Evolutionary conservation across 1,140 invertebrate genomes (phyloP).

Genomic region (Dryas iulia): DNA sequence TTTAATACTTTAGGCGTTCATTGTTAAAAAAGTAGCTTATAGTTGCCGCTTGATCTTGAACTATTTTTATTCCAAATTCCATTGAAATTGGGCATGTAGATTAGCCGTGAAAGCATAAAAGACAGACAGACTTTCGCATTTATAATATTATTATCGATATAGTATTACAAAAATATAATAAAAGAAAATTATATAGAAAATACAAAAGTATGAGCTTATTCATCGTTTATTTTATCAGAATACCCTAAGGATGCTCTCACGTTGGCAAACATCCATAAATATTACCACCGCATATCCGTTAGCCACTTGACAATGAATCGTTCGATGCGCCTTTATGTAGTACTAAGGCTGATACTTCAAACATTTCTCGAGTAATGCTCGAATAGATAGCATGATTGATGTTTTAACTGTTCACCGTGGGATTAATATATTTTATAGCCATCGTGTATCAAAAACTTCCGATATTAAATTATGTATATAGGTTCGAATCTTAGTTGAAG

Average conservation of each 20-base stretch:
- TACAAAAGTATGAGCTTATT: no score
- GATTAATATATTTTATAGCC: not conserved
- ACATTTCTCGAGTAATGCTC: slow-evolving; percentile 21
- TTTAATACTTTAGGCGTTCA: no score
- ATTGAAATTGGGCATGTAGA: no score
- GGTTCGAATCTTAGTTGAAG: no score
- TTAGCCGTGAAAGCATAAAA: no score
- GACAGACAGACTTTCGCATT: no score
- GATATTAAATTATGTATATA: not conserved
- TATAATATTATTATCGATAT: no score
- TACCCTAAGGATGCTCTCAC: slow-evolving; percentile 21
- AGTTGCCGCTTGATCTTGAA: no score
- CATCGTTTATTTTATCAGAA: slow-evolving; percentile 16
- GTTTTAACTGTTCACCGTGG: not conserved
- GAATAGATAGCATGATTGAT: slow-evolving; percentile 10
- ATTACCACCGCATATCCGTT: slow-evolving; percentile 17
- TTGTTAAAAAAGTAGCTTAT: no score
- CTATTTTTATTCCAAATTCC: no score
- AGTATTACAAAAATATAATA: no score
- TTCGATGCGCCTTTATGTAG: slow-evolving; percentile 16
- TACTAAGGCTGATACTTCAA: slow-evolving; percentile 16
- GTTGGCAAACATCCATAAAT: slow-evolving; percentile 22
- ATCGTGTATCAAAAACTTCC: not conserved
- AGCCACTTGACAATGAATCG: slow-evolving; percentile 30
- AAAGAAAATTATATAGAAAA: no score